Evolutionary conservation across 2,113 vertebrate species (phyloP), one percentile per base, ranked within the genome.

Genomic region (Panthera uncia): DNA sequence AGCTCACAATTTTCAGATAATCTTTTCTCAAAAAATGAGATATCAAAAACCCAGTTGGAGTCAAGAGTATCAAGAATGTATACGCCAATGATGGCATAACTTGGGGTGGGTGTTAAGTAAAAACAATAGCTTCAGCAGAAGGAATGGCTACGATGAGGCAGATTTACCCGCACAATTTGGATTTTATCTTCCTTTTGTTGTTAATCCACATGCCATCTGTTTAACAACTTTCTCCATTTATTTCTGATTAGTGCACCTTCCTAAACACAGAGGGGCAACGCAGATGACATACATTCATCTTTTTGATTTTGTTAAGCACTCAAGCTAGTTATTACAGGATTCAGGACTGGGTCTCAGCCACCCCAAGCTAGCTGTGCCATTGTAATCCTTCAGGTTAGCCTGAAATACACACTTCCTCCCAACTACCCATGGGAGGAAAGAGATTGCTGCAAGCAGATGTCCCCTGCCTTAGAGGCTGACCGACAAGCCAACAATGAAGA

Each of bases 161-260:
- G 69, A 18, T 25, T 76, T 63, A 73, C 52, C 52, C 31, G 1
- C 9, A 15, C 29, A 19, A 52, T 74, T 86, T 63, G 61, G 25
- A 33, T 63, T 74, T 94, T 89, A 48, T 71, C 78, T 74, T 95
- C 63, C 50, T 82, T 90, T 86, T 83, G 83, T 33, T 52, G 52
- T 78, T 79, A 79, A 91, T 91, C 76, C 76, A 65, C 31, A 48
- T 16, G 27, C 68, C 74, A 89, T 48, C 87, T 93, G 45, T 38
- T 93, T 93, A 83, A 68, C 92, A 93, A 52, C 38, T 85, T 86
- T 79, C 61, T 71, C 89, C 61, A 61, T 68, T 78, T 94, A 86
- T 96, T 96, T 96, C 63, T 89, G 52, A 89, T 92, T 79, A 95
- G 88, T 87, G 86, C 83, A 92, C 89, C 88, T 89, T 92, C 63